Base-by-base conservation (phyloP, 2,888 invertebrate genomes). In the Protula sp. region DNA sequence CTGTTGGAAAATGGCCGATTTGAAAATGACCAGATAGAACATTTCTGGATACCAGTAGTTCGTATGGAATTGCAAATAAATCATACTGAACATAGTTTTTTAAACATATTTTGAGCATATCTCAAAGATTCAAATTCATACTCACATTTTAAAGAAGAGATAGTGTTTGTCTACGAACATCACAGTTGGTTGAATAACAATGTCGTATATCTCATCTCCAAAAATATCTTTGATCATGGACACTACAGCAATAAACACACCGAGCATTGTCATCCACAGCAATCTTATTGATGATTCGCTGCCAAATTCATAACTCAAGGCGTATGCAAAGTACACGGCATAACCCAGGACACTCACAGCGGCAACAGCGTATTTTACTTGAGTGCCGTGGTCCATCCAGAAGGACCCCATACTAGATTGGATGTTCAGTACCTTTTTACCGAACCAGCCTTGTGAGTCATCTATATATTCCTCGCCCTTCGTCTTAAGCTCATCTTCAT, bases 281-380 rank as follows among this genome's bases (percentile, higher is more conserved):
- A 64, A 61, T 3, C 64, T 38, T 30, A 64, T 47, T 22, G 62
- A 62, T 4, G 55, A 59, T 56, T 60, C 47, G 50, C 30, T 30
- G 24, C 54, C 47, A 47, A 26, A 55, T 31, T 60, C 55, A 31
- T 65, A 61, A 14, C 38, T 59, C 72, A 78, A 70, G 2, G 73
- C 69, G 59, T 69, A 74, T n/a, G 59, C 65, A 54, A 77, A 74
- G 59, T 77, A 77, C 2, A 64, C 70, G 19, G 68, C 64, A 57
- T 73, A 78, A 14, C 30, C 62, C 14, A 54, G 38, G 29, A 65
- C 29, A 27, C 45, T n/a, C 0, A 51, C 31, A 19, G 47, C 50
- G 1, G 54, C 19, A n/a, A 61, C 2, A 2, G 38, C 3, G 9
- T 45, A 28, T 47, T 61, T 61, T 19, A 61, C 30, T 31, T 30